Percentiles rank a stretch among this genome's conserved stretches.
Evolutionary conservation across 2,888 invertebrate genomes (phyloP).

Genomic region (Patella caerulea): DNA sequence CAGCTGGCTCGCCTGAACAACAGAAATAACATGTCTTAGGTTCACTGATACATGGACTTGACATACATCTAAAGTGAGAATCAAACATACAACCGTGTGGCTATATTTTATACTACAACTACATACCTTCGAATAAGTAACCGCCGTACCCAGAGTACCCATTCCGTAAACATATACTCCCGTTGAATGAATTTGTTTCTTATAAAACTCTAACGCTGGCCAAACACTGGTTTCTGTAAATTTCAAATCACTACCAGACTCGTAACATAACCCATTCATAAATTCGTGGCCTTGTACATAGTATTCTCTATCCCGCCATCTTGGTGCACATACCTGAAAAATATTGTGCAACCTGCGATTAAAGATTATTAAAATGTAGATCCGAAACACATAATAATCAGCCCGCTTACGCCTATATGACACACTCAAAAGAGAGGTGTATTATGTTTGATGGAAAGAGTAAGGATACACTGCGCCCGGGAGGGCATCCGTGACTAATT

Average conservation of each 20-base stretch:
- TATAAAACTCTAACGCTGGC: constrained; percentile 50
- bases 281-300: constrained; percentile 45
- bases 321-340: constrained; percentile 58
- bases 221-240: constrained; percentile 45
- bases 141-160: constrained; percentile 46
- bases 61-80: no score
- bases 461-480: no score
- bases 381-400: no score
- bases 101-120: background rate
- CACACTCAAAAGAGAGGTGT: no score
- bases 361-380: no score
- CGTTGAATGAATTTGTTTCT: constrained; percentile 40
- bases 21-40: no score
- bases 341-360: background rate
- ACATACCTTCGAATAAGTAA: constrained; percentile 40
- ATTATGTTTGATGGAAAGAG: no score
- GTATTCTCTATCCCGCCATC: constrained; percentile 56
- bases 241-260: constrained; percentile 42
- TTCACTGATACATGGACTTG: no score
- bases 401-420: no score
- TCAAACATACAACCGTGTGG: no score
- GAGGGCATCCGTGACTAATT: no score
- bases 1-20: background rate
- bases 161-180: constrained; percentile 43
- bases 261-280: constrained; percentile 62